Evolutionary conservation across 2,888 invertebrate genomes (phyloP).

Genomic region (Agriopis leucophaearia): DNA sequence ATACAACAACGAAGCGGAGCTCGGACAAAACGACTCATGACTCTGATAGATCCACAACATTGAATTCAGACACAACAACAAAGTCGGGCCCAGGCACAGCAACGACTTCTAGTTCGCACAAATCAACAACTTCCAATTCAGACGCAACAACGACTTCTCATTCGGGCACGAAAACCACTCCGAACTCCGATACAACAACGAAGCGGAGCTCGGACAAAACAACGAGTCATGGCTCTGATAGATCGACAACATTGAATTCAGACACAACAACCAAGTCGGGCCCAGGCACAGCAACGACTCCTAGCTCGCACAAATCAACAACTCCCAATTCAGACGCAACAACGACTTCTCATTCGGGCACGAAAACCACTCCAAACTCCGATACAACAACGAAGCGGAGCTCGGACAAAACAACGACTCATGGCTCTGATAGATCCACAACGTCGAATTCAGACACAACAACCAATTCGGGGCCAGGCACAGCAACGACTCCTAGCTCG

Average conservation of each 20-base stretch:
- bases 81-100: neutral
- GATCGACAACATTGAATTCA: neutral
- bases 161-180: neutral
- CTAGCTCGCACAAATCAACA: neutral
- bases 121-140: neutral
- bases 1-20: neutral
- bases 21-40: neutral
- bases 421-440: too few relatives aligned
- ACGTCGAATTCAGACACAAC: too few relatives aligned
- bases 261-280: neutral
- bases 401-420: neutral
- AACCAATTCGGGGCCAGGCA: too few relatives aligned
- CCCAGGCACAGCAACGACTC: neutral
- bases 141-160: neutral
- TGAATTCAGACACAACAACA: neutral
- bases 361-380: too few relatives aligned
- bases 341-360: too few relatives aligned
- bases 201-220: neutral
- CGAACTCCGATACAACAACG: neutral
- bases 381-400: neutral
- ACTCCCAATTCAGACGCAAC: neutral
- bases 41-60: too few relatives aligned
- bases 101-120: neutral
- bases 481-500: neutral
- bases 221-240: neutral